Evolutionary conservation across 2,113 vertebrate species (phyloP), one percentile per base, ranked within the genome.

Genomic region (Heloderma charlesbogerti): DNA sequence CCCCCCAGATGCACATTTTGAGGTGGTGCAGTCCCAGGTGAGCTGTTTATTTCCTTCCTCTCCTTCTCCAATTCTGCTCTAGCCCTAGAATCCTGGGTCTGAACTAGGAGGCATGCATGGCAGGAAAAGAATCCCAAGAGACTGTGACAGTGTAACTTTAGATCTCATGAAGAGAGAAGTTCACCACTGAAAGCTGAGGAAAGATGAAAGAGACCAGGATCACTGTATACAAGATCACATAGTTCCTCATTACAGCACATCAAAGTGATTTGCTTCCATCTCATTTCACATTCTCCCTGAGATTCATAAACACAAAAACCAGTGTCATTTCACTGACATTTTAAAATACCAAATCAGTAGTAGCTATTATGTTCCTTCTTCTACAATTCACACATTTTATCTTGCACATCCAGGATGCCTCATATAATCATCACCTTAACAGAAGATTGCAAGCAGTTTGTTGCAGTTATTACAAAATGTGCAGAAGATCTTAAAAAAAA

Each of bases 281-380:
- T 5, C 51, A 69, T 2, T 8, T 75, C 37, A 90, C 8, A 67
- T 37, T 37, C 6, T 3, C 18, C 25, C 12, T 13, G 18, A 87
- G 87, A 89, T 86, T 78, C 79, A 89, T 87, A 88, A 82, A 57
- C 20, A 54, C 34, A 90, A 86, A 3, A 6, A 87, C 43, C 72
- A 85, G 77, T 81, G 77, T 79, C 43, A 88, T 86, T 86, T 69
- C 51, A 29, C 34, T 60, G 34, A 25, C 18, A 86, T 48, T 66
- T 45, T 18, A 48, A 71, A 86, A 86, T 71, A 45, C 60, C 12
- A 67, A 69, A 31, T 51, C 67, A 71, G 34, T n/a, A 72, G 67
- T 69, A 72, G n/a, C 43, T 37, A 83, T 54, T 31, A n/a, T 63
- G n/a, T 1, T 16, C 40, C 15, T 82, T 67, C 87, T 54, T 60